Base-by-base conservation (phyloP, 2,888 invertebrate species). In the Tholera decimalis region DNA sequence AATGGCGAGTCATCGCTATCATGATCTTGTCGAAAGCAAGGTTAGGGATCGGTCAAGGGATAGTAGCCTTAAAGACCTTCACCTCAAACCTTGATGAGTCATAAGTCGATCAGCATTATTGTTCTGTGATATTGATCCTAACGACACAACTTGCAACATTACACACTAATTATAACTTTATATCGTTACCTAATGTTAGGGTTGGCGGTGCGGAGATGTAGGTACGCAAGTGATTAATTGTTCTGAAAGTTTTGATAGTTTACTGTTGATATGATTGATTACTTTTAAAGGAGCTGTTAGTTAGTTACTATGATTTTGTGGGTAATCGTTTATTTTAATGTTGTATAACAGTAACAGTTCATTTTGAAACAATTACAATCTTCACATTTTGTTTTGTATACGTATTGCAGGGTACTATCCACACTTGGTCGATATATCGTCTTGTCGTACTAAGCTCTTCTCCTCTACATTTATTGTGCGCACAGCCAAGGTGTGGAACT, bases 21-120 rank as follows among this genome's bases (percentile, higher is more conserved):
- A 84, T 83, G 88, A 91, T 92, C 90, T 89, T 70, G 62, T 91
- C 88, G 94, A 93, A 93, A 93, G 93, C 93, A 94, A 95, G 94
- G 94, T 86, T 89, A 83, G 91, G 92, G 92, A 89, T 88, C 89
- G 93, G 93, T 92, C 93, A 94, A 93, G 92, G 94, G 93, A 92
- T 93, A 90, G 86, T 73, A 54, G 61, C 26, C 56, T 33, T 82
- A 78, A 76, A 83, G 84, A 85, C 91, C 92, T 92, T 93, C 92
- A 92, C 90, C 91, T 71, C 89, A 88, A 82, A 87, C 90, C 88
- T 88, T 90, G 89, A 89, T 93, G 93, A 93, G 86, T 93, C 93
- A 92, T 80, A 82, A 63, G 57, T 80, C 85, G 87, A 87, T 88
- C 86, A 85, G 71, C 77, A 83, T 76, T 77, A 87, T 91, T 91